These are phyloP conservation scores for Argynnis bischoffii DNA, from an alignment of 2,888 invertebrate species.

Conservation along the genomic window DNA sequence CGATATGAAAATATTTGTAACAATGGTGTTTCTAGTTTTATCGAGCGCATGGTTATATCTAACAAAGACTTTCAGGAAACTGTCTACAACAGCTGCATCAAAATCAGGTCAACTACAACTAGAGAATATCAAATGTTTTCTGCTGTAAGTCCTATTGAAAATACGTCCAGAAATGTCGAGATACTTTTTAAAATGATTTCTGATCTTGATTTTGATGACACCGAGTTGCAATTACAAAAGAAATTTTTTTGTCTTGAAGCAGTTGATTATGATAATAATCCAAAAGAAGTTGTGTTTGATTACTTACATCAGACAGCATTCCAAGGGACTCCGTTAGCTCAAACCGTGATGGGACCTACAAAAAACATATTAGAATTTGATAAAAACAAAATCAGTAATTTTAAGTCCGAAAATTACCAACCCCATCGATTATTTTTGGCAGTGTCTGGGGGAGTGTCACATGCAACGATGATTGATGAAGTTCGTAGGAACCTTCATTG, in stretches of 20 bases:
- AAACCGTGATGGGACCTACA: slow-evolving; percentile 83
- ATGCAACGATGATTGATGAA: slow-evolving; percentile 49
- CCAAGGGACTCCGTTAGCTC: slow-evolving; percentile 70
- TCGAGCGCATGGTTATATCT: slow-evolving; percentile 66
- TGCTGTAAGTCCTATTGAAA: slow-evolving; percentile 44
- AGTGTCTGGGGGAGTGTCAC: slow-evolving; percentile 86
- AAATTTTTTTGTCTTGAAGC: slow-evolving; percentile 57
- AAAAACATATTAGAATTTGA: slow-evolving; percentile 84
- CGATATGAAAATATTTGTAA: slow-evolving; percentile 56
- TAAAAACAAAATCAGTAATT: slow-evolving; percentile 47
- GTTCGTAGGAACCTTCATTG: slow-evolving; percentile 10
- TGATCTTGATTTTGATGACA: slow-evolving; percentile 49
- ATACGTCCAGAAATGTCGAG: slow-evolving; percentile 42
- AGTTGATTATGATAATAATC: slow-evolving; percentile 58
- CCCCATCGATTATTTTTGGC: slow-evolving; percentile 86
- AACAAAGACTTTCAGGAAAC: slow-evolving; percentile 50
- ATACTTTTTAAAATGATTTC: slow-evolving; percentile 50
- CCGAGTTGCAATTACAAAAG: slow-evolving; percentile 55
- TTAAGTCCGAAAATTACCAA: slow-evolving; percentile 53
- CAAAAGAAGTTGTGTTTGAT: slow-evolving; percentile 64
- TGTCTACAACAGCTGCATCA: slow-evolving; percentile 46
- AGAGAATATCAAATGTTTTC: slow-evolving; percentile 62
- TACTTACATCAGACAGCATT: slow-evolving; percentile 76
- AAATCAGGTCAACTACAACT: slow-evolving; percentile 52
- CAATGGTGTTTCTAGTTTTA: slow-evolving; percentile 66